Base-by-base conservation (phyloP, 2,888 invertebrate species). In the Heteropelma amictum region DNA sequence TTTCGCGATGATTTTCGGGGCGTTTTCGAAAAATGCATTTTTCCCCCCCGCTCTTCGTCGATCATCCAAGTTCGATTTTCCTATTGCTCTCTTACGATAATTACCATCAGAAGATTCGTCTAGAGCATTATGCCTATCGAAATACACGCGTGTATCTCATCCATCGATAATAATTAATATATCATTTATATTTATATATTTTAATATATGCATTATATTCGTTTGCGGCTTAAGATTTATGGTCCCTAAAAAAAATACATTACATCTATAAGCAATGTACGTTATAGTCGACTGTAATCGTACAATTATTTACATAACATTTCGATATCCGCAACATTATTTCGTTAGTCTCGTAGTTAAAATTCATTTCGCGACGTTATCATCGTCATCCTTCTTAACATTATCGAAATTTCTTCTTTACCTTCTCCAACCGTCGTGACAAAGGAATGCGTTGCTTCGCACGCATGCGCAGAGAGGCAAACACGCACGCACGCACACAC, bases 241-340 rank as follows among this genome's bases (percentile, higher is more conserved):
- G 86, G 86, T 87, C 86, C 86, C 87, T 87, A 87, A 84, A 86
- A 86, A 86, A 87, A 86, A 87, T 87, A 86, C 85, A 81, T 82
- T 87, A 86, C 81, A 82, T 86, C 85, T 86, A 87, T 86, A 87
- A 87, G 87, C 86, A 81, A 79, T 79, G 85, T 85, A 78, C 74
- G 76, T 78, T 67, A 75, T 77, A 40, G 47, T 45, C 69, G 58
- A 75, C 60, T 72, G 67, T 77, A 72, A 72, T 76, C 26, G 26
- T 61, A 69, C 77, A 81, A 74, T 58, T 80, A 78, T 78, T 67
- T 78, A 82, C 78, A 82, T 74, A 78, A 79, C 76, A 79, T 72
- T 76, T 54, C 61, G 12, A 28, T 45, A 4, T 38, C 8, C 19
- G n/a, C 23, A 35, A 23, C 40, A 38, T 54, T 40, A 38, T 65